Conservation (phyloP, 2,113 vertebrate genomes). For the Crotalus viridis region DNA sequence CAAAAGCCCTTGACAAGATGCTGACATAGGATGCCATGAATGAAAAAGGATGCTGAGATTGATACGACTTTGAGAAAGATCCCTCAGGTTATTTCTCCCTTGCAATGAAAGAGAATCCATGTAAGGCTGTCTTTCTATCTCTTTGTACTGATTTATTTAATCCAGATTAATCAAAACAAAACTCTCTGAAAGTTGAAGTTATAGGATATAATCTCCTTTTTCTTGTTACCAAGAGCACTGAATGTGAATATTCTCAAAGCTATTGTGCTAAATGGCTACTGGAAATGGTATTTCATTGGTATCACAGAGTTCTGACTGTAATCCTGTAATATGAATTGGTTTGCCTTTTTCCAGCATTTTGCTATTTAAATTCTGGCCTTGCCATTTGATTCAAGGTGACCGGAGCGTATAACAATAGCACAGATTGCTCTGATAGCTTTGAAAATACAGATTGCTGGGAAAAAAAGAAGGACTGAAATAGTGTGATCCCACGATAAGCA, state of each 20-base stretch:
- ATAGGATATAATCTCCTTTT: neutral
- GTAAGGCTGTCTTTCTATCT: neutral
- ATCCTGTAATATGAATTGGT: neutral
- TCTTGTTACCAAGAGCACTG: neutral
- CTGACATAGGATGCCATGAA: neutral
- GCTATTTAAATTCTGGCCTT: neutral
- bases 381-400: neutral
- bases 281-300: neutral
- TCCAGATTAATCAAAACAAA: constrained; percentile 12
- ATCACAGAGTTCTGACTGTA: neutral
- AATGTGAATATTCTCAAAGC: neutral
- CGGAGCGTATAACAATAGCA: neutral
- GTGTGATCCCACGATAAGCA: neutral
- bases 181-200: neutral
- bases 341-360: neutral
- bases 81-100: neutral
- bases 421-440: neutral
- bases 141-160: neutral
- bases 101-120: neutral
- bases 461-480: neutral
- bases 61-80: neutral
- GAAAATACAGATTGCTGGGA: neutral
- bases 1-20: neutral
- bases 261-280: neutral
- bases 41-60: neutral